Evolutionary conservation across 2,113 vertebrate species (phyloP).

Genomic region (Pampusana beccarii): DNA sequence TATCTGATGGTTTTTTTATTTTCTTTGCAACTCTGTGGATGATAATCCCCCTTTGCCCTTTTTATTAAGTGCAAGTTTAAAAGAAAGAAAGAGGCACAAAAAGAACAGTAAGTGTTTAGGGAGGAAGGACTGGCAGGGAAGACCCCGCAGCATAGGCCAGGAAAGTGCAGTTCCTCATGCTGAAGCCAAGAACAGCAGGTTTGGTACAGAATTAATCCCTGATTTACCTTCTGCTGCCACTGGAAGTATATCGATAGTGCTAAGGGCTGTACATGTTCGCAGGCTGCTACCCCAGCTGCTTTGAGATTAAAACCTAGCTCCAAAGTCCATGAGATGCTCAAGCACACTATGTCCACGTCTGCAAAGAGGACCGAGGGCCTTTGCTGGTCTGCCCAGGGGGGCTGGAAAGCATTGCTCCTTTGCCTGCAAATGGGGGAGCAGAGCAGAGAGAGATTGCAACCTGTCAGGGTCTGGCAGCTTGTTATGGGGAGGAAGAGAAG

Average conservation of each 20-base stretch:
- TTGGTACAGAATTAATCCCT: not conserved
- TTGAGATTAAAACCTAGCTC: not conserved
- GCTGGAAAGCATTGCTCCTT: not conserved
- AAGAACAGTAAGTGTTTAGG: not conserved
- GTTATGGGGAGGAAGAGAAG: fast-evolving
- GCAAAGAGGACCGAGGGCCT: not conserved
- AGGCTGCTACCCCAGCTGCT: constrained; percentile 39
- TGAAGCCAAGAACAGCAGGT: constrained; percentile 45
- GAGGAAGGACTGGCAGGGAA: not conserved
- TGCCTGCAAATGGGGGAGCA: not conserved
- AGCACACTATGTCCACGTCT: fast-evolving
- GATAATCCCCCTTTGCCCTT: not conserved
- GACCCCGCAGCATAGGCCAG: not conserved
- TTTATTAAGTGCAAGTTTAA: not conserved
- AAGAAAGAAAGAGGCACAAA: not conserved
- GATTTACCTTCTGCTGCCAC: constrained; percentile 19
- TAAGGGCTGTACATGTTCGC: constrained; percentile 28
- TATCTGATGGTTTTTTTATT: not conserved
- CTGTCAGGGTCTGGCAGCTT: not conserved
- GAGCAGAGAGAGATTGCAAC: not conserved
- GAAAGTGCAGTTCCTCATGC: not conserved
- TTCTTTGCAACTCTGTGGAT: not conserved
- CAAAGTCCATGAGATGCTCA: not conserved
- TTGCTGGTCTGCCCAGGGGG: not conserved
- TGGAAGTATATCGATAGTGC: not conserved